Evolutionary conservation across 1,140 invertebrate genomes (phyloP), one percentile per base, ranked within the genome.

Genomic region (Ephestia elutella): DNA sequence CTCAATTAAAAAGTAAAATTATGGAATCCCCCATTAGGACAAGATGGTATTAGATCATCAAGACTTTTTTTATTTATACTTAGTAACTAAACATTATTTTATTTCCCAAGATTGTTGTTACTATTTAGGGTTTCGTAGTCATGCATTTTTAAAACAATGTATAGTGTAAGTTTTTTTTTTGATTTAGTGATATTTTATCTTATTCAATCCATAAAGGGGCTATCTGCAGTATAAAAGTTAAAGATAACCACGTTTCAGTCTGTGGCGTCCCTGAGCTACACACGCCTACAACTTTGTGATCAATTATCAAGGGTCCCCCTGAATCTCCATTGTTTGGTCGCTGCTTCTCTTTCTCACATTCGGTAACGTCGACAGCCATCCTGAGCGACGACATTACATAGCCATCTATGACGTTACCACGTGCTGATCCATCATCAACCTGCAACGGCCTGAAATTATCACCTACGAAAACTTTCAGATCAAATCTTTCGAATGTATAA

Each of bases 181-280:
- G 3, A n/a, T n/a, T n/a, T n/a, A n/a, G n/a, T 13, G 8, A 35
- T 35, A 35, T 35, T 11, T 5, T 35, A 5, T 35, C 13, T 21
- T 53, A 53, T 53, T 20, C 50, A 53, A n/a, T 9, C 21, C 9
- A 53, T n/a, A 53, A 7, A 53, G 13, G 50, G 50, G 13, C 50
- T 53, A 9, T 25, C 20, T 5, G 50, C 10, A 3, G 50, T 53
- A 25, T 21, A 8, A 35, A 1, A 35, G 13, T 13, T 11, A 9
- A 11, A 1, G 10, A 35, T 21, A 25, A n/a, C n/a, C 20, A n/a
- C n/a, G 13, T 25, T 7, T 9, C 32, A 9, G 32, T 13, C 3
- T 10, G 9, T 5, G 4, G 13, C 3, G 13, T 9, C 32, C 32
- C 9, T 10, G 9, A n/a, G n/a, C 4, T 35, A 13, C 8, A 13